Evolutionary conservation across 2,888 invertebrate species (phyloP).

Genomic region (Aphrophora alni): DNA sequence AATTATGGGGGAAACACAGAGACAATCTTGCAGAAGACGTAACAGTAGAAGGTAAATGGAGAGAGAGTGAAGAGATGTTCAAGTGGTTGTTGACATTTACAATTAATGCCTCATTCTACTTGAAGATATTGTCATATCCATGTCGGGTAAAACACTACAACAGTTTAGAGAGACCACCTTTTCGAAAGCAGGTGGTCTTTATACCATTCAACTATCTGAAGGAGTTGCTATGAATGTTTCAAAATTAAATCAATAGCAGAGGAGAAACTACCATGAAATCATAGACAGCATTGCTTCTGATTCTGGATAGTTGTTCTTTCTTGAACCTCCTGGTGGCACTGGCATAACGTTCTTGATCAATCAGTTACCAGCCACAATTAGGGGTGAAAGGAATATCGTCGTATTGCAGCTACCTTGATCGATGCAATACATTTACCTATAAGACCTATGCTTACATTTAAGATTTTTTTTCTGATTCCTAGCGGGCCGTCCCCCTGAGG

Average conservation of each 20-base stretch:
- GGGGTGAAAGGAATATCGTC: not conserved
- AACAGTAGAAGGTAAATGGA: not conserved
- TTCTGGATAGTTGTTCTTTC: not conserved
- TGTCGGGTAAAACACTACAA: not conserved
- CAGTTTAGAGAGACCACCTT: not conserved
- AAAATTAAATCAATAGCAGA: not conserved
- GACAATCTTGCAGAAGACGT: constrained; percentile 9
- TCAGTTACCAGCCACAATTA: not conserved
- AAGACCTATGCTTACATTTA: too few relatives aligned
- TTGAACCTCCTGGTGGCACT: not conserved
- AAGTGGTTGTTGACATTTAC: constrained; percentile 43
- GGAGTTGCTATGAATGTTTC: not conserved
- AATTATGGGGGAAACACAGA: constrained; percentile 26
- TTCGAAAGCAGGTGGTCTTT: not conserved
- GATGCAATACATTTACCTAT: too few relatives aligned
- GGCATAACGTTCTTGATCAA: not conserved
- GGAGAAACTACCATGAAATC: not conserved
- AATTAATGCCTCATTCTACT: constrained; percentile 49
- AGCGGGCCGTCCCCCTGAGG: too few relatives aligned
- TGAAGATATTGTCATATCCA: not conserved
- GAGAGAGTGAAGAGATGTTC: not conserved
- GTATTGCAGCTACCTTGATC: not conserved
- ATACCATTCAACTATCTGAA: not conserved
- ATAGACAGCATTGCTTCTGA: not conserved
- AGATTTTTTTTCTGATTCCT: too few relatives aligned